These are phyloP conservation scores for Lepetodrilus schrolli DNA, from an alignment of 2,888 invertebrate species.

Conservation along the genomic window DNA sequence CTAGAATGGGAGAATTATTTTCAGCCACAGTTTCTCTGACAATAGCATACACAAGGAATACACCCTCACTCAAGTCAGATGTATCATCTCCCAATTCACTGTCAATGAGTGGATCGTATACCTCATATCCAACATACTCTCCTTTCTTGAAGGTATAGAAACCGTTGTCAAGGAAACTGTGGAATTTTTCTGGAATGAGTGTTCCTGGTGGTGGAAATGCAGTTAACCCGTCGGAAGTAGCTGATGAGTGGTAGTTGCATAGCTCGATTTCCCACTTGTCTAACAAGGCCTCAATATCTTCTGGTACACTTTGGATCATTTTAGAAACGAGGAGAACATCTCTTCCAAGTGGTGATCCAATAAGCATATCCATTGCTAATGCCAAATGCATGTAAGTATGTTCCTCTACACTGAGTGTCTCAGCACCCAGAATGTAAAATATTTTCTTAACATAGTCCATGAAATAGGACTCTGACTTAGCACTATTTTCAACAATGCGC, in stretches of 20 bases:
- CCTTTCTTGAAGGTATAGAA: constrained; percentile 39
- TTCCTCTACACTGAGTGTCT: no score
- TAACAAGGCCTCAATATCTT: constrained; percentile 20
- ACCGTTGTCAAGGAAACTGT: constrained; percentile 42
- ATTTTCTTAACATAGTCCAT: no score
- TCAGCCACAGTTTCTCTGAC: constrained; percentile 8
- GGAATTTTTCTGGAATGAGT: constrained; percentile 41
- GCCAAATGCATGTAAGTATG: no score
- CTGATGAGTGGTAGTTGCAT: no score
- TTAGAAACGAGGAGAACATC: neutral
- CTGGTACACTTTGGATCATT: neutral
- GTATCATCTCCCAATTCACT: neutral
- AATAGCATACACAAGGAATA: constrained; percentile 37
- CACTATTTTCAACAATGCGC: neutral
- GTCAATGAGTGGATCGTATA: constrained; percentile 40
- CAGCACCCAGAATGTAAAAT: no score
- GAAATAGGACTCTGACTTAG: no score
- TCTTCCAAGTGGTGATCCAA: neutral
- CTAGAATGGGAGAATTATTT: neutral
- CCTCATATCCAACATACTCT: constrained; percentile 46
- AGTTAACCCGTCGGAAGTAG: no score
- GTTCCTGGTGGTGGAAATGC: constrained; percentile 41
- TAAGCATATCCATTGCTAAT: neutral
- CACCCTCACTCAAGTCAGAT: neutral
- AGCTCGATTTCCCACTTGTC: constrained; percentile 27